Evolutionary conservation across 2,888 invertebrate species (phyloP).

Genomic region (Drosophila aldrichi): DNA sequence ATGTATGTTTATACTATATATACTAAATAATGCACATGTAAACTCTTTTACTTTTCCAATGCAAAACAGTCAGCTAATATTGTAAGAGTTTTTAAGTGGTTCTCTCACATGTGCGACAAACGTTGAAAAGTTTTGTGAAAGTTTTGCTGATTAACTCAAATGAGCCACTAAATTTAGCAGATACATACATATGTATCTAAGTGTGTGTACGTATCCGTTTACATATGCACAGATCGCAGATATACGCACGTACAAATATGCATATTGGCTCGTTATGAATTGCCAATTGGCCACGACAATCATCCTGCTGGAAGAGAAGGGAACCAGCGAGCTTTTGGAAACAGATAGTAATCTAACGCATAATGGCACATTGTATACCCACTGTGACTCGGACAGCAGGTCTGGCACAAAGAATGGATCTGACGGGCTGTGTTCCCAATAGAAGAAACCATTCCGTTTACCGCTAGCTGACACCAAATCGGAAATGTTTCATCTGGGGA

Average conservation of each 20-base stretch:
- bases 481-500: constrained; percentile 67
- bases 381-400: constrained; percentile 12
- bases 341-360: constrained; percentile 37
- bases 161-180: constrained; percentile 44
- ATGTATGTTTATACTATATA: too few species aligned
- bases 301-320: constrained; percentile 57
- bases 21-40: not conserved
- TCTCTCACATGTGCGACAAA: constrained; percentile 55
- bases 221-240: not conserved
- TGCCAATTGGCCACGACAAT: constrained; percentile 42
- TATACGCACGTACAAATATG: constrained; percentile 1
- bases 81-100: constrained; percentile 25
- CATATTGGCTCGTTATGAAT: constrained; percentile 26
- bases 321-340: not conserved
- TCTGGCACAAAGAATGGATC: constrained; percentile 20
- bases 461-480: constrained; percentile 82
- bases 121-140: constrained; percentile 69
- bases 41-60: not conserved
- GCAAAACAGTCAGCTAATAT: constrained; percentile 14
- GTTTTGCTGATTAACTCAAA: constrained; percentile 62
- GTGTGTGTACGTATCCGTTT: constrained; percentile 1
- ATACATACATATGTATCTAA: constrained; percentile 10
- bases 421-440: constrained; percentile 54
- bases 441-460: constrained; percentile 63
- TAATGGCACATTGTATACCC: constrained; percentile 37